A percentile compares a stretch with the other conserved stretches of the same genome.
phyloP scores from a whole-genome alignment of 2,888 invertebrate genomes.

The Rhorus exstirpatorius region DNA sequence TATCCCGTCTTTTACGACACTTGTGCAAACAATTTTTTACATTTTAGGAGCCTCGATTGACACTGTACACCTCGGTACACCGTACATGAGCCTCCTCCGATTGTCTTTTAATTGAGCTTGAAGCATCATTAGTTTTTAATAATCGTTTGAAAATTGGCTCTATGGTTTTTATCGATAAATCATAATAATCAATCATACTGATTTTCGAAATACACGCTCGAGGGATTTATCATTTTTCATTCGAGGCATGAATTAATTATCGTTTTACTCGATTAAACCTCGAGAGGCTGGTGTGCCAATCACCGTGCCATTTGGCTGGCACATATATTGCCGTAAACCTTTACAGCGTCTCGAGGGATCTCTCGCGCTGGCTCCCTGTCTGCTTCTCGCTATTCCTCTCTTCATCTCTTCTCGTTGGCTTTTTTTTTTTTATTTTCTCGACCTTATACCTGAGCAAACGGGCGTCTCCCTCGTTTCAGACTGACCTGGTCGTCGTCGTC shows the following conservation, averaged over 20 bases:
- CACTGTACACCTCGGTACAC: no score
- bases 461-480: conserved; percentile 60
- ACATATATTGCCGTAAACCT: not conserved
- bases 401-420: conserved; percentile 43
- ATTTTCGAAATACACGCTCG: no score
- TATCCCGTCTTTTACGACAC: no score
- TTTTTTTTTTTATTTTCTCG: conserved; percentile 68
- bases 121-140: not conserved
- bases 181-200: not conserved
- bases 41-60: no score
- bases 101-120: no score
- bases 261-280: no score
- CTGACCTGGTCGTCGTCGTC: conserved; percentile 80
- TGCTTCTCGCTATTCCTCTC: conserved; percentile 68
- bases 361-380: conserved; percentile 51
- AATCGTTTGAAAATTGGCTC: not conserved
- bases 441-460: conserved; percentile 69
- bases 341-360: conserved; percentile 57
- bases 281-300: conserved; percentile 7
- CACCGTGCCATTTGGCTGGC: not conserved
- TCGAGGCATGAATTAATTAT: no score
- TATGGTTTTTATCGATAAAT: not conserved
- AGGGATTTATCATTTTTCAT: no score
- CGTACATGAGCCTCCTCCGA: no score
- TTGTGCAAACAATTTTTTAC: no score